These are phyloP conservation scores for Parelbella ahira DNA, from an alignment of 2,888 invertebrate species.

Conservation along the genomic window DNA sequence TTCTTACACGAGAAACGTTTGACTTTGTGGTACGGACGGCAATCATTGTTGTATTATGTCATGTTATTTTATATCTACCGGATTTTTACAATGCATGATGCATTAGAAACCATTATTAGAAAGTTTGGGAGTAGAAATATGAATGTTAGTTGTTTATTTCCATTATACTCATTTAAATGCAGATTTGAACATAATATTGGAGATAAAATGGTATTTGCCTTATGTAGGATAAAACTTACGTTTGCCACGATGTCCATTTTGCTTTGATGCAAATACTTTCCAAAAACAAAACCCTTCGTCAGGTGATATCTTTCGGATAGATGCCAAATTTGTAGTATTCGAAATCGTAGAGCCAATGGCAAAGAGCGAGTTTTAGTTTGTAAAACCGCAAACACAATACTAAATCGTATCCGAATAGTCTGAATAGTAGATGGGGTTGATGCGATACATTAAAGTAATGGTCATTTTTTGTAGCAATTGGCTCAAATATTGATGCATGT, in stretches of 20 bases:
- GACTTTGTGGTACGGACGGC: too few relatives aligned
- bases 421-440: conserved; percentile 84
- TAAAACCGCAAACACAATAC: conserved; percentile 51
- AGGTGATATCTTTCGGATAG: conserved; percentile 71
- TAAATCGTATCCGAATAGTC: conserved; percentile 84
- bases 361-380: conserved; percentile 47
- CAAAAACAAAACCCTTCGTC: conserved; percentile 41
- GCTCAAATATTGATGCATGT: conserved; percentile 69
- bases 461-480: conserved; percentile 72
- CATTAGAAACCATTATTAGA: too few relatives aligned
- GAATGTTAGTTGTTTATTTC: too few relatives aligned
- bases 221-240: conserved; percentile 79
- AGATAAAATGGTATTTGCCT: too few relatives aligned
- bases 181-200: too few relatives aligned
- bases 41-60: too few relatives aligned
- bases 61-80: too few relatives aligned
- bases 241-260: conserved; percentile 81
- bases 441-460: conserved; percentile 74
- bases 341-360: conserved; percentile 74
- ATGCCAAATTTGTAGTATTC: conserved; percentile 74
- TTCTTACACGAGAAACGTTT: conserved; percentile 11
- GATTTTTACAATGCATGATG: too few relatives aligned
- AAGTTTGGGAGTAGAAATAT: too few relatives aligned
- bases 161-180: too few relatives aligned
- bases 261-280: conserved; percentile 36